Conservation (phyloP, 2,797 vertebrate genomes). For the Leptatherina wallacei region DNA sequence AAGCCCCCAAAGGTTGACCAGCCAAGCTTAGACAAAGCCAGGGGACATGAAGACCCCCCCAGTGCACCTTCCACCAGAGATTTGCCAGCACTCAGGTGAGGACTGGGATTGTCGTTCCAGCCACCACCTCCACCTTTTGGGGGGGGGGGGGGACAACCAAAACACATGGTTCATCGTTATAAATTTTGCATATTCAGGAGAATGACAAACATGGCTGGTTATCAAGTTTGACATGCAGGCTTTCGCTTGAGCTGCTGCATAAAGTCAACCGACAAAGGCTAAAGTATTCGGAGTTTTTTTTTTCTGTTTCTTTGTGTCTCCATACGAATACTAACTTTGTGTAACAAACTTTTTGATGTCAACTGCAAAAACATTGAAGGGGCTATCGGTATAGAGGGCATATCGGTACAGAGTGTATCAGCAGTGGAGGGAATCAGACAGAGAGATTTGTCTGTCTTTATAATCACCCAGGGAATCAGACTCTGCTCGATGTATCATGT, state of each 20-base stretch:
- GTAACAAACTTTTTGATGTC: not conserved
- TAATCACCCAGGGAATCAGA: not conserved
- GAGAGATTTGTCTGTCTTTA: not conserved
- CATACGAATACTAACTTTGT: not conserved
- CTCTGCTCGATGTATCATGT: not conserved
- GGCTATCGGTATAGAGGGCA: not conserved
- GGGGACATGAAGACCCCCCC: conserved; percentile 87
- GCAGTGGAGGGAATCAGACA: conserved; percentile 9
- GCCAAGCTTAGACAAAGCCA: conserved; percentile 84
- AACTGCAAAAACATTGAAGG: not conserved
- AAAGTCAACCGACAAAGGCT: not conserved
- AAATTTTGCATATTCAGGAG: not conserved
- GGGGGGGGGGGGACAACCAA: conserved; percentile 3
- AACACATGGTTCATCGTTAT: not conserved
- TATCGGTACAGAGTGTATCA: not conserved
- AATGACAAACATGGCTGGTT: not conserved
- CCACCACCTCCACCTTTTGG: conserved; percentile 86
- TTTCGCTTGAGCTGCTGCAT: not conserved
- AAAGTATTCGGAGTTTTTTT: not conserved
- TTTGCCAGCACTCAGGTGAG: conserved; percentile 80
- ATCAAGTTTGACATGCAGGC: too few species aligned
- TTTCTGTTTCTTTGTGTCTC: not conserved
- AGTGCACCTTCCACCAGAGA: conserved; percentile 87
- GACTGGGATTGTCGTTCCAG: conserved; percentile 81
- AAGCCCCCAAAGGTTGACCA: conserved; percentile 92